Evolutionary conservation across 2,888 invertebrate species (phyloP).

Genomic region (Listrodromus nycthemerus): DNA sequence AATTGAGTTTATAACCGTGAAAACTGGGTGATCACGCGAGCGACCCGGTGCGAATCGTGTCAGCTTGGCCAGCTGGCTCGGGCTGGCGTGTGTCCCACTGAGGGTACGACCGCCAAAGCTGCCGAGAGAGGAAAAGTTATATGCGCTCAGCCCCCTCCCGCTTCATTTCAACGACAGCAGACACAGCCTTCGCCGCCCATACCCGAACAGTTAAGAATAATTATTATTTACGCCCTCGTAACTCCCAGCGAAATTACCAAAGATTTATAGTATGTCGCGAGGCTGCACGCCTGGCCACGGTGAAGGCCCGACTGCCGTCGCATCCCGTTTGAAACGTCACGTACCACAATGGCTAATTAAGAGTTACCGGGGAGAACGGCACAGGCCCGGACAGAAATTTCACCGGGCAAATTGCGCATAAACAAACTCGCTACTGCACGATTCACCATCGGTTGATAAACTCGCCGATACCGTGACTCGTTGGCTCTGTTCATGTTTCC

Average conservation of each 20-base stretch:
- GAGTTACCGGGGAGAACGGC: slow-evolving; percentile 52
- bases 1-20: slow-evolving; percentile 63
- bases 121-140: slow-evolving; percentile 54
- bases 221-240: slow-evolving; percentile 68
- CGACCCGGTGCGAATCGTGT: slow-evolving; percentile 42
- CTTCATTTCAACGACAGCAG: slow-evolving; percentile 8
- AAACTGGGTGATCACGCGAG: slow-evolving; percentile 62
- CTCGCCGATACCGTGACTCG: background rate
- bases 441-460: slow-evolving; percentile 14
- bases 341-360: slow-evolving; percentile 67
- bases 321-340: slow-evolving; percentile 62
- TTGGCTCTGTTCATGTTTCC: background rate
- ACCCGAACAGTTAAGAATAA: slow-evolving; percentile 67
- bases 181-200: slow-evolving; percentile 28
- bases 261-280: slow-evolving; percentile 62
- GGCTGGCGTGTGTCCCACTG: slow-evolving; percentile 49
- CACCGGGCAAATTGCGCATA: slow-evolving; percentile 50
- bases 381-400: slow-evolving; percentile 27
- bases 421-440: slow-evolving; percentile 20
- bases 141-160: slow-evolving; percentile 4
- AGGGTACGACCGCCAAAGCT: slow-evolving; percentile 26
- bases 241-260: slow-evolving; percentile 63
- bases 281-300: slow-evolving; percentile 41
- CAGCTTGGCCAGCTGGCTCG: slow-evolving; percentile 24
- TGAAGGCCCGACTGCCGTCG: slow-evolving; percentile 49